Evolutionary conservation across 2,797 vertebrate genomes (phyloP).

Genomic region (Babyrousa celebensis): DNA sequence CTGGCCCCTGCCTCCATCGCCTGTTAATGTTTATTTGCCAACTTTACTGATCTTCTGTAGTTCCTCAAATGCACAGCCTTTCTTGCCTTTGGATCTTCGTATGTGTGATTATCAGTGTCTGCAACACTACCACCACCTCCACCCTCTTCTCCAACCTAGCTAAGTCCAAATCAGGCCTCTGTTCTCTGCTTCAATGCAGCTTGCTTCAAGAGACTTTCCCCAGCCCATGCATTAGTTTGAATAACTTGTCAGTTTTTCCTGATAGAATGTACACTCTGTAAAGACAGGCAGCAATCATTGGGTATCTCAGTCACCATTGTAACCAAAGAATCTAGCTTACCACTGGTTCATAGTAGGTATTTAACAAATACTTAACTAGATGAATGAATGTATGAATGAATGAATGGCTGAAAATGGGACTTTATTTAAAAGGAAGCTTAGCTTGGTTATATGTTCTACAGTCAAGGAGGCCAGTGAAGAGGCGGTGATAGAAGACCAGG

Average conservation of each 20-base stretch:
- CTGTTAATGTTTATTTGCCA: background rate
- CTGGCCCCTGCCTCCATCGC: background rate
- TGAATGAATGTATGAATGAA: background rate
- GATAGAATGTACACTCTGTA: background rate
- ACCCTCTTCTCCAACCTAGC: background rate
- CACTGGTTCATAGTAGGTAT: background rate
- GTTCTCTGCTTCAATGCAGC: background rate
- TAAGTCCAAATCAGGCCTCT: background rate
- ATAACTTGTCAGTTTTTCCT: background rate
- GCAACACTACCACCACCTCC: background rate
- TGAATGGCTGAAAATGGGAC: background rate
- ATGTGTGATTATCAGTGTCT: background rate
- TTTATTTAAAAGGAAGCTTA: constrained; percentile 15
- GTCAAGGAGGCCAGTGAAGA: background rate
- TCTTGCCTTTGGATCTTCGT: background rate
- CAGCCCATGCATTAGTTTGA: background rate
- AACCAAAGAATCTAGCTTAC: background rate
- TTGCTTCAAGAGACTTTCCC: background rate
- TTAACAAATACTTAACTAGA: background rate
- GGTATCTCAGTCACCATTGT: background rate
- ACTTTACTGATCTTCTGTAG: background rate
- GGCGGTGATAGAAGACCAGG: background rate
- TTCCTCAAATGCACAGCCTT: background rate
- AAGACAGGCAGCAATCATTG: background rate
- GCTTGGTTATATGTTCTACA: background rate